phyloP scores from a whole-genome alignment of 2,113 vertebrate species.

The Willisornis vidua region DNA sequence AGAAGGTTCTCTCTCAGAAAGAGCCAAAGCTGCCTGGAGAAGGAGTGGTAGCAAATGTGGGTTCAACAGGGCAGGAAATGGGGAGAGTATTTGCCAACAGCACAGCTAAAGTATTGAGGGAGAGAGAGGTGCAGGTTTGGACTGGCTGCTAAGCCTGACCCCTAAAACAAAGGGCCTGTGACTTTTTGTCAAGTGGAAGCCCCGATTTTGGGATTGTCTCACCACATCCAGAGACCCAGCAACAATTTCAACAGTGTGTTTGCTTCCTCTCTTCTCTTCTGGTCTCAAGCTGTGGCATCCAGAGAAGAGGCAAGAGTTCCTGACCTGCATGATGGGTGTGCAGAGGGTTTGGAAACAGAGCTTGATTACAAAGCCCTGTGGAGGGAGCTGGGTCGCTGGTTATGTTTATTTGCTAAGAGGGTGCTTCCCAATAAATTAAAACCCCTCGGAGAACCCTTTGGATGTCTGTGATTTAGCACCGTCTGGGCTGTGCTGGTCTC shows the following conservation, averaged over 20 bases:
- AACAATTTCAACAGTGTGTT: neutral
- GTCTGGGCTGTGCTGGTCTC: neutral
- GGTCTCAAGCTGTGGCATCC: neutral
- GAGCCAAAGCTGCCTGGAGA: neutral
- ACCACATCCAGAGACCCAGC: neutral
- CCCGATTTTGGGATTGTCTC: neutral
- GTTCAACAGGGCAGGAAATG: neutral
- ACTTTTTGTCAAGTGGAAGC: neutral
- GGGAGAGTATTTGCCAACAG: neutral
- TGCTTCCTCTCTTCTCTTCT: neutral
- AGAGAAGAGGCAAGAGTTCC: neutral
- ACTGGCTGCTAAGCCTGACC: neutral
- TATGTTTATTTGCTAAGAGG: neutral
- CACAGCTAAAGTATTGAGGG: rapidly evolving
- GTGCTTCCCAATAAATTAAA: slow-evolving; percentile 2
- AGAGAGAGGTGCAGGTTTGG: neutral
- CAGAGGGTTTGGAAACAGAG: neutral
- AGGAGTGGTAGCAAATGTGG: neutral
- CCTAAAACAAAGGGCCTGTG: neutral
- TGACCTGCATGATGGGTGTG: rapidly evolving
- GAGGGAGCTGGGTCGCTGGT: neutral
- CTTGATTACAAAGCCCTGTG: neutral
- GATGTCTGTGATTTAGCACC: slow-evolving; percentile 9
- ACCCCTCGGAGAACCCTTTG: neutral
- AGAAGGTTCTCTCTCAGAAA: neutral